These are phyloP conservation scores for Danio jaintianensis DNA, from an alignment of 2,797 vertebrate genomes.

Conservation along the genomic window DNA sequence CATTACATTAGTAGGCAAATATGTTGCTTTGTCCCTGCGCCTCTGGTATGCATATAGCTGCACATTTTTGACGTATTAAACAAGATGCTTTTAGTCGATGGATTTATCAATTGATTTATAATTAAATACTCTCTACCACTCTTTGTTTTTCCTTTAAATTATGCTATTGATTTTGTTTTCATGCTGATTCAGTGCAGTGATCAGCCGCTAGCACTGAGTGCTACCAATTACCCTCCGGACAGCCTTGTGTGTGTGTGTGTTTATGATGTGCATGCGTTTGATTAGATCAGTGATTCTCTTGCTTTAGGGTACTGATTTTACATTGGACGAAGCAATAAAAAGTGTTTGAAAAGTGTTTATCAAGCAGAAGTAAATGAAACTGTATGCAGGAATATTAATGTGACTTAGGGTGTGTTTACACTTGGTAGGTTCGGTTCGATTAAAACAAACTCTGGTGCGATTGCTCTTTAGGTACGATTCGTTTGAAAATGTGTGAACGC, in stretches of 20 bases:
- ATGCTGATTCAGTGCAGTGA: slow-evolving; percentile 71
- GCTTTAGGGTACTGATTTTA: slow-evolving; percentile 13
- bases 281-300: slow-evolving; percentile 17
- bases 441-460: too few relatives aligned
- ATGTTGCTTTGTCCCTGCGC: slow-evolving; percentile 16
- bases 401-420: not conserved
- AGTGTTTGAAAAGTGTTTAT: not conserved
- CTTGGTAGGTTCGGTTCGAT: too few relatives aligned
- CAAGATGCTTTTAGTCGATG: slow-evolving; percentile 53
- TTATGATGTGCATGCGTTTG: slow-evolving; percentile 20
- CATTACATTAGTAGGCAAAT: slow-evolving; percentile 61
- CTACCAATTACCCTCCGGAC: slow-evolving; percentile 43
- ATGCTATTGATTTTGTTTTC: slow-evolving; percentile 61
- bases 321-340: slow-evolving; percentile 12
- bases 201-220: slow-evolving; percentile 48
- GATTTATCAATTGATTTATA: slow-evolving; percentile 60
- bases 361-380: not conserved
- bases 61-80: slow-evolving; percentile 38
- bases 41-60: slow-evolving; percentile 9
- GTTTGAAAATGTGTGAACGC: too few relatives aligned
- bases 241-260: slow-evolving; percentile 29
- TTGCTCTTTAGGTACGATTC: too few relatives aligned
- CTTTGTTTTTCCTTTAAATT: slow-evolving; percentile 63
- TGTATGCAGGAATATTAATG: not conserved
- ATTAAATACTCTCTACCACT: slow-evolving; percentile 56